These are phyloP conservation scores for Phyllotreta cruciferae DNA, from an alignment of 2,888 invertebrate species.

Conservation along the genomic window DNA sequence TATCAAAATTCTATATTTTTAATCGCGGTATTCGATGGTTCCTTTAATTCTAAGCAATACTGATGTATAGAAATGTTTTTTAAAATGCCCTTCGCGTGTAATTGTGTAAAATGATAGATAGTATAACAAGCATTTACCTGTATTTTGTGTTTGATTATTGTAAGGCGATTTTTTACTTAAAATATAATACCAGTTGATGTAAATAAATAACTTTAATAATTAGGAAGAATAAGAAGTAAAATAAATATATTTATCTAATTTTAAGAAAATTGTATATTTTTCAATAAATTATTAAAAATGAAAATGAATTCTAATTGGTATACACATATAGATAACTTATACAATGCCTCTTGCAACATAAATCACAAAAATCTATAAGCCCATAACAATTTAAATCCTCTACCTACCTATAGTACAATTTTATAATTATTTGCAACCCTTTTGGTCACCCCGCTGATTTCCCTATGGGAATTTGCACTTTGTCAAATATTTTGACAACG, in stretches of 20 bases:
- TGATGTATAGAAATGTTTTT: background rate
- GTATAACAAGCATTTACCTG: too few species aligned
- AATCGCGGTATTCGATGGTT: conserved; percentile 1
- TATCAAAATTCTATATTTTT: conserved; percentile 49
- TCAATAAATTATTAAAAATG: conserved; percentile 3
- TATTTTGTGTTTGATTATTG: too few species aligned
- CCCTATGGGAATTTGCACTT: conserved; percentile 35
- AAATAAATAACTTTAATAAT: background rate
- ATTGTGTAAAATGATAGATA: too few species aligned
- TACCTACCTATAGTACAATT: too few species aligned
- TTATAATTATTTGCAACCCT: conserved; percentile 19
- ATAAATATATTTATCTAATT: conserved; percentile 17
- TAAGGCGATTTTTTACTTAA: background rate
- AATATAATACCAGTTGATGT: conserved; percentile 4
- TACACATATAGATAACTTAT: background rate
- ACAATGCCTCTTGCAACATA: too few species aligned
- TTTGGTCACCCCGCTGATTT: conserved; percentile 31
- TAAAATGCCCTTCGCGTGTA: too few species aligned
- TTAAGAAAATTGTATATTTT: conserved; percentile 14
- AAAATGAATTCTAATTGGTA: background rate
- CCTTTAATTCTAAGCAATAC: background rate
- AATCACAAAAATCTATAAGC: too few species aligned
- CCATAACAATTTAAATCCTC: too few species aligned
- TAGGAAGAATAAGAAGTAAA: background rate
- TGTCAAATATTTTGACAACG: conserved; percentile 49